Evolutionary conservation across 2,797 vertebrate genomes (phyloP).

Genomic region (Acipenser oxyrinchus): DNA sequence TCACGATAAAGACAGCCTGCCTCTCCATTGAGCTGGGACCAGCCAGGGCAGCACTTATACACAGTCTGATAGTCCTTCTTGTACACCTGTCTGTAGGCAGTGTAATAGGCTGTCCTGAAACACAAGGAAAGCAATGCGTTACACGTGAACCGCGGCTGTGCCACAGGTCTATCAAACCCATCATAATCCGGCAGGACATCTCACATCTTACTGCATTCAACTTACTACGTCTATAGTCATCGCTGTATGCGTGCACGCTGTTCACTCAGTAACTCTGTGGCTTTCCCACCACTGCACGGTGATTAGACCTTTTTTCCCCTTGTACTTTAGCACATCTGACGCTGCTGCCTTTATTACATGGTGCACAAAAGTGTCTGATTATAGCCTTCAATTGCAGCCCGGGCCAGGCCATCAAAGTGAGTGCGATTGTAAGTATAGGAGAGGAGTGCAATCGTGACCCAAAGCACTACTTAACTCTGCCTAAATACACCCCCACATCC

Average conservation of each 20-base stretch:
- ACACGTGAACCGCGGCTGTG: not conserved
- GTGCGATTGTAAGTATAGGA: slow-evolving; percentile 27
- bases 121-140: slow-evolving; percentile 14
- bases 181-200: no score
- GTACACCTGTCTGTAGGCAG: slow-evolving; percentile 75
- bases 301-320: slow-evolving; percentile 27
- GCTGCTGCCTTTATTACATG: slow-evolving; percentile 42
- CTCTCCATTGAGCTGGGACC: slow-evolving; percentile 70
- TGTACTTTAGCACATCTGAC: slow-evolving; percentile 52
- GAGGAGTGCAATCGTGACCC: not conserved
- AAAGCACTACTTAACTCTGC: not conserved
- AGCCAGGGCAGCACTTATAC: slow-evolving; percentile 79
- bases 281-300: slow-evolving; percentile 21
- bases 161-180: no score
- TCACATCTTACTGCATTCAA: no score
- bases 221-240: no score
- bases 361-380: slow-evolving; percentile 45
- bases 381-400: slow-evolving; percentile 55
- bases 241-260: slow-evolving; percentile 15
- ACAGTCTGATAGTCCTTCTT: slow-evolving; percentile 54
- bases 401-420: slow-evolving; percentile 48
- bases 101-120: slow-evolving; percentile 75
- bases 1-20: slow-evolving; percentile 81
- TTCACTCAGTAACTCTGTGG: slow-evolving; percentile 8
- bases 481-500: not conserved